phyloP scores from a whole-genome alignment of 1,140 invertebrate genomes.

The Lucilia cuprina region DNA sequence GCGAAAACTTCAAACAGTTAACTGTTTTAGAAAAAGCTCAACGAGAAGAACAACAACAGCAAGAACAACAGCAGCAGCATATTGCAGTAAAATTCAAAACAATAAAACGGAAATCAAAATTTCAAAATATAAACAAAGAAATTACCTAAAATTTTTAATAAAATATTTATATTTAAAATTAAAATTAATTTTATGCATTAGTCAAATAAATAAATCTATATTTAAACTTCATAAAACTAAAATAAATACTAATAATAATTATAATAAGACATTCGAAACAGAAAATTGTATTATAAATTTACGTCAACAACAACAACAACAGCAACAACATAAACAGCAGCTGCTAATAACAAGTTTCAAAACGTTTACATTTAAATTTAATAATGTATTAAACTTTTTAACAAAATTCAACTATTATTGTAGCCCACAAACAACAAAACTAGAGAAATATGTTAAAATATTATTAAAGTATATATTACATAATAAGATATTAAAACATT shows the following conservation, averaged over 20 bases:
- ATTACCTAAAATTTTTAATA: conserved; percentile 8
- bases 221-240: not conserved
- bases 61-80: not conserved
- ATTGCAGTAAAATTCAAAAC: not conserved
- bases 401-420: not conserved
- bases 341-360: not conserved
- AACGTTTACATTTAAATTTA: too few relatives aligned
- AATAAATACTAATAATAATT: not conserved
- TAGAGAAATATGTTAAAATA: not conserved
- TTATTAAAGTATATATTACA: not conserved
- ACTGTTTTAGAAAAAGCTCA: too few relatives aligned
- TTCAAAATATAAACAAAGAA: not conserved
- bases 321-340: not conserved
- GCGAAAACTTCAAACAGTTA: not conserved
- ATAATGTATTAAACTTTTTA: not conserved
- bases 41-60: too few relatives aligned
- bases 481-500: conserved; percentile 10
- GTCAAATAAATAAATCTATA: not conserved
- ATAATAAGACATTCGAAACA: not conserved
- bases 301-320: not conserved
- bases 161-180: not conserved
- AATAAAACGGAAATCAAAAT: conserved; percentile 11
- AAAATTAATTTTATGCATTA: not conserved
- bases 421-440: not conserved
- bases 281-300: conserved; percentile 12